A percentile compares a stretch with the other conserved stretches of the same genome.
phyloP scores from a whole-genome alignment of 2,888 invertebrate species.

The Lithophane socia region DNA sequence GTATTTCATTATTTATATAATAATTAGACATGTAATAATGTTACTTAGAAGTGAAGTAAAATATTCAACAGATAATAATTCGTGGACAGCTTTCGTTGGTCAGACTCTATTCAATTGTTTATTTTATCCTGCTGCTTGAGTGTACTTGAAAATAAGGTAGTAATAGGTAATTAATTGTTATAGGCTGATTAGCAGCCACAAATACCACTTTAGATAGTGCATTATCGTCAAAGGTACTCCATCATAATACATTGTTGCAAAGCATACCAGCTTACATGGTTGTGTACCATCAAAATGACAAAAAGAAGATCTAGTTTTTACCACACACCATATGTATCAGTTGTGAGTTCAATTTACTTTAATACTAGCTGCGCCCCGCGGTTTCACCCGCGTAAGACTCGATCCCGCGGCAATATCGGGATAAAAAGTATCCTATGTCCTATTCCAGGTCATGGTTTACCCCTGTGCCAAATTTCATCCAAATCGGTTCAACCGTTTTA shows the following conservation, averaged over 20 bases:
- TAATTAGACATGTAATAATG: too few relatives aligned
- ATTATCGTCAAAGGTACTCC: not conserved
- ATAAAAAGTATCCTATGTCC: too few relatives aligned
- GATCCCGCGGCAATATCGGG: too few relatives aligned
- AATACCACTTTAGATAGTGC: not conserved
- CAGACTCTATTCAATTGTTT: slow-evolving; percentile 18
- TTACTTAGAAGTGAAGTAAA: too few relatives aligned
- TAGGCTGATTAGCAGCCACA: not conserved
- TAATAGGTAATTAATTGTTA: not conserved
- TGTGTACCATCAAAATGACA: slow-evolving; percentile 6
- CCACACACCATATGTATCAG: not conserved
- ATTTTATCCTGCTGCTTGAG: slow-evolving; percentile 10
- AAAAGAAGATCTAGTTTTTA: not conserved
- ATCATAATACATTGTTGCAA: slow-evolving; percentile 1
- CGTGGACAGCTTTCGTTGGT: too few relatives aligned
- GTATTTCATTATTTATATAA: too few relatives aligned
- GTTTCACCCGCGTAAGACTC: too few relatives aligned
- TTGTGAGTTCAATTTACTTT: slow-evolving; percentile 34
- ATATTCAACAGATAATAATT: too few relatives aligned
- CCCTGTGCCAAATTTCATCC: too few relatives aligned
- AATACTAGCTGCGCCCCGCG: not conserved
- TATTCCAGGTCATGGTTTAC: too few relatives aligned
- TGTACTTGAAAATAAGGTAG: not conserved
- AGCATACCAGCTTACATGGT: not conserved
- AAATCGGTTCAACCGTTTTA: too few relatives aligned